Evolutionary conservation across 2,888 invertebrate genomes (phyloP).

Genomic region (Charanyca ferruginea): DNA sequence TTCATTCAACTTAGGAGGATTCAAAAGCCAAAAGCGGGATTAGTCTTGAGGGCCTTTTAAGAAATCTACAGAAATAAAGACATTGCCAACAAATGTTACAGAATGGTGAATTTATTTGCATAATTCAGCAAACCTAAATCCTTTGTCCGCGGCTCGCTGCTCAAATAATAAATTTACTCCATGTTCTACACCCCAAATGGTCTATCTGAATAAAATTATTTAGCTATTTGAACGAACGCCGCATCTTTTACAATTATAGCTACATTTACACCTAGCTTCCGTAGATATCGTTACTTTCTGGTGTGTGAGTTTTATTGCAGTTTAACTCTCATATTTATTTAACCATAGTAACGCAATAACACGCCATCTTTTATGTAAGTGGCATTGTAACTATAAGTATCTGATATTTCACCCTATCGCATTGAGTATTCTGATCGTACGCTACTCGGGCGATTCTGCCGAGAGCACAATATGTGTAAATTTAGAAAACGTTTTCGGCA

Average conservation of each 20-base stretch:
- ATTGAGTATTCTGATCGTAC: conserved; percentile 87
- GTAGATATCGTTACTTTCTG: conserved; percentile 7
- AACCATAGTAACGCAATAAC: conserved; percentile 59
- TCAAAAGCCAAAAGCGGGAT: conserved; percentile 84
- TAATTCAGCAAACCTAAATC: conserved; percentile 90
- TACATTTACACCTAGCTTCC: conserved; percentile 21
- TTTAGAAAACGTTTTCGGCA: conserved; percentile 90
- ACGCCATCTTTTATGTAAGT: conserved; percentile 70
- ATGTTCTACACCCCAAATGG: conserved; percentile 86
- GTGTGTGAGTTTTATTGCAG: conserved; percentile 56
- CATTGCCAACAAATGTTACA: conserved; percentile 90
- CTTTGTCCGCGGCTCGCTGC: conserved; percentile 87
- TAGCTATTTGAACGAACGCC: conserved; percentile 83
- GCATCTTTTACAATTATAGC: conserved; percentile 68
- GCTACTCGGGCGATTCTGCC: conserved; percentile 84
- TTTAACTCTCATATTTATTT: conserved; percentile 54
- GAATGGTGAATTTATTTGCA: conserved; percentile 91
- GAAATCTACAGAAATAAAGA: conserved; percentile 89
- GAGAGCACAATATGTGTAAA: conserved; percentile 90
- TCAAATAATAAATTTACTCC: conserved; percentile 90
- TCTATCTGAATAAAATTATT: conserved; percentile 87
- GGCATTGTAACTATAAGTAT: conserved; percentile 75
- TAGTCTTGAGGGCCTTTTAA: conserved; percentile 86
- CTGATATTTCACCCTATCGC: conserved; percentile 79
- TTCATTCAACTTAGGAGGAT: conserved; percentile 78